These are phyloP conservation scores for Drosophila dunni DNA, from an alignment of 1,140 invertebrate genomes.

Conservation along the genomic window DNA sequence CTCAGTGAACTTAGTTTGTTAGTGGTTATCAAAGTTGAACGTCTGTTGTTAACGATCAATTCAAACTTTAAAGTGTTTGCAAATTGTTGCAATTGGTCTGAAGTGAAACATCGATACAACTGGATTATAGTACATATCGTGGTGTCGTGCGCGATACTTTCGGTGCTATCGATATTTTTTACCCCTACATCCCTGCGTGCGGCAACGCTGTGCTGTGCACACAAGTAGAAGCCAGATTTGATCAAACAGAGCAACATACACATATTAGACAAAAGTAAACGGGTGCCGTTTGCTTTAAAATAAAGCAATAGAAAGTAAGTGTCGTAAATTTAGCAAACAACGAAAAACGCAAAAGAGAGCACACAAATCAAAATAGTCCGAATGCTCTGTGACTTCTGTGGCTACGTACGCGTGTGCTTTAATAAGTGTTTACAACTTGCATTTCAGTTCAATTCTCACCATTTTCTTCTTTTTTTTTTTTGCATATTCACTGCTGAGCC, in stretches of 20 bases:
- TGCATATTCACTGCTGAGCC: constrained; percentile 29
- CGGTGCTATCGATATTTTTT: constrained; percentile 45
- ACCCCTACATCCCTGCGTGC: constrained; percentile 50
- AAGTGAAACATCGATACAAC: constrained; percentile 26
- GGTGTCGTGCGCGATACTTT: constrained; percentile 21
- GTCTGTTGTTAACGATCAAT: not conserved
- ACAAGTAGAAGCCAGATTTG: constrained; percentile 51
- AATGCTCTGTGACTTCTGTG: constrained; percentile 3
- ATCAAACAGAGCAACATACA: constrained; percentile 43
- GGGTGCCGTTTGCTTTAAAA: constrained; percentile 14
- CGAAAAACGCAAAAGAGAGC: constrained; percentile 3
- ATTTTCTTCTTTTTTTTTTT: constrained; percentile 15
- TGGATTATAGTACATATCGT: constrained; percentile 9
- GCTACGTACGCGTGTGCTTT: constrained; percentile 36
- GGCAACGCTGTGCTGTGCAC: constrained; percentile 50
- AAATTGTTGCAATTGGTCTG: constrained; percentile 16
- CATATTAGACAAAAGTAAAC: constrained; percentile 32
- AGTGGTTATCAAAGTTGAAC: not conserved
- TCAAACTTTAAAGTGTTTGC: constrained; percentile 22
- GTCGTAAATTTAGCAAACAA: constrained; percentile 19
- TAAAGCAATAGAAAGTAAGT: constrained; percentile 25
- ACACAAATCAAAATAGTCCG: not conserved
- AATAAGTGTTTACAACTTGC: constrained; percentile 48
- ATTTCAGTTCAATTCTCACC: constrained; percentile 26
- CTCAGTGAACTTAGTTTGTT: not conserved